Evolutionary conservation across 2,113 vertebrate species (phyloP), one percentile per base, ranked within the genome.

Genomic region (Tetraodon nigroviridis): DNA sequence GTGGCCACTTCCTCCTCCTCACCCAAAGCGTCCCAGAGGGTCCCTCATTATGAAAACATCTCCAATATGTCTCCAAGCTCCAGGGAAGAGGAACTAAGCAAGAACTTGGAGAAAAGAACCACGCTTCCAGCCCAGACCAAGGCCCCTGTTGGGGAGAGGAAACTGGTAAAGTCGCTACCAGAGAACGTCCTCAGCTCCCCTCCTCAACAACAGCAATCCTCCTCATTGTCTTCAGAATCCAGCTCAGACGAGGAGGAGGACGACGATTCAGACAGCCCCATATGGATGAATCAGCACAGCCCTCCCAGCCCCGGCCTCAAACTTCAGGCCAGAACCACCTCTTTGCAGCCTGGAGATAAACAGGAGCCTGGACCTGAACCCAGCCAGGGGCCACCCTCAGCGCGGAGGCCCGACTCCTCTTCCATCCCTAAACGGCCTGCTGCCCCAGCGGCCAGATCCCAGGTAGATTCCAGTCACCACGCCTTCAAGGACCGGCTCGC

Each of bases 401-500:
- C 74, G 71, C 75, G 82, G 51, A 85, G 80, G 65, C 73, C 18
- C 1, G 85, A 87, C 17, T 75, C 71, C 0, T 87, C 84, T 0
- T 86, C 89, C 22, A 89, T 91, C 22, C 82, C 91, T 7, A 92
- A 90, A 75, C 90, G 90, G 64, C 83, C 87, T 0, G 58, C 45
- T 0, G 20, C 49, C 0, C 70, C 48, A 0, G 51, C 84, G 0
- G 83, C 69, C 1, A 91, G 92, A 53, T 46, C 91, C 29, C 90
- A 80, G 32, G 85, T 82, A 0, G 94, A 95, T 20, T 88, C 90
- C 18, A 88, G 92, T 52, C 89, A 91, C 51, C 92, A 88, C 4
- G 84, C 93, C 2, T 92, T 96, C 61, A 91, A 94, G 77, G 94
- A 95, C 74, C 83, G 93, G 3, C 76, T 95, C 62, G 91, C 87